phyloP scores from a whole-genome alignment of 2,888 invertebrate genomes.

The Tetramorium bicarinatum region DNA sequence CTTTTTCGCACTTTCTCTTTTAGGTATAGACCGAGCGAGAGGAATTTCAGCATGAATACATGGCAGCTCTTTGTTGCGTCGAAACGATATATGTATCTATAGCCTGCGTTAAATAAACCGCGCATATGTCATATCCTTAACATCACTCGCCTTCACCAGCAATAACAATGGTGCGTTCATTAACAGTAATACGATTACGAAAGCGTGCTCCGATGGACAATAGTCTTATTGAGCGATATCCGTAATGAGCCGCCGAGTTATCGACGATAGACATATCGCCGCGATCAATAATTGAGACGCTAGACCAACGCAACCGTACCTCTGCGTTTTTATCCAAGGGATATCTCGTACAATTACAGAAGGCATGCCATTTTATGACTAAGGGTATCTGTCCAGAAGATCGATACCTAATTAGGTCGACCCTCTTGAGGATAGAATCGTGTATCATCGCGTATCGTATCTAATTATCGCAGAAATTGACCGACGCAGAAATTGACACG shows the following conservation, averaged over 20 bases:
- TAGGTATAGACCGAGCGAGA: background rate
- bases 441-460: conserved; percentile 64
- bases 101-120: background rate
- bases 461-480: conserved; percentile 76
- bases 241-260: conserved; percentile 32
- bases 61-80: background rate
- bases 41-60: background rate
- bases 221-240: conserved; percentile 27
- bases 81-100: background rate
- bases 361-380: conserved; percentile 66
- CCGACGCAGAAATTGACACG: conserved; percentile 69
- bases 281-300: conserved; percentile 71
- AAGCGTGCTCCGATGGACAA: conserved; percentile 18
- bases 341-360: conserved; percentile 67
- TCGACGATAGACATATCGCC: conserved; percentile 54
- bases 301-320: conserved; percentile 33
- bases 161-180: conserved; percentile 1
- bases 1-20: conserved; percentile 18
- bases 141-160: background rate
- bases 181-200: conserved; percentile 24
- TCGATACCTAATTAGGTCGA: conserved; percentile 75
- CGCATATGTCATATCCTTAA: no score
- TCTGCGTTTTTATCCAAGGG: conserved; percentile 60
- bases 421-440: conserved; percentile 62
- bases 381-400: conserved; percentile 69